Evolutionary conservation across 2,113 vertebrate species (phyloP), one percentile per base, ranked within the genome.

Genomic region (Himantopus leucocephalus): DNA sequence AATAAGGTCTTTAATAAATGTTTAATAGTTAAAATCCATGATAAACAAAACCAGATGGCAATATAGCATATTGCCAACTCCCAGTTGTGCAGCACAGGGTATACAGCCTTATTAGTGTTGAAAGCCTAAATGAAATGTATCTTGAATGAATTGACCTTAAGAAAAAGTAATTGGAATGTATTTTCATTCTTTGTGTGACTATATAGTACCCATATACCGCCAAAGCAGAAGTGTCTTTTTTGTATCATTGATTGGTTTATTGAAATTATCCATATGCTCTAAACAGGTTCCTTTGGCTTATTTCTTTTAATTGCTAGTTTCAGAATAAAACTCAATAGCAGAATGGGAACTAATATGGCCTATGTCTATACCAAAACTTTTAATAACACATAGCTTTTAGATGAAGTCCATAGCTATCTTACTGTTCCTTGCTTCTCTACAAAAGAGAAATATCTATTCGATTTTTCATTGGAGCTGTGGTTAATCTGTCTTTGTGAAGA

Each of bases 21-120:
- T 96, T 97, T 97, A 97, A 96, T 95, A 94, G 67, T 96, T 94
- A 85, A 95, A 91, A 95, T 92, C 67, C 71, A 71, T 50, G 45
- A 88, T 95, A 96, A 96, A 95, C 85, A 96, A 93, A 96, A 89
- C 64, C 96, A 97, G 95, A 96, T 96, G 95, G 91, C 76, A 89
- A 63, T 75, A 80, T 56, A 96, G 56, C 62, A 64, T 82, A 59
- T 85, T 95, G 93, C 94, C 89, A 97, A 92, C 24, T 90, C 43
- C 76, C 73, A 67, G 22, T 95, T 87, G 70, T 72, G 13, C 56
- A 68, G 64, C 47, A 29, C 32, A 77, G 83, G 23, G 14, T 92
- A 52, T 78, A 67, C 10, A 56, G 16, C 48, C 39, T 81, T 89
- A 78, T 12, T 89, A 78, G 60, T 68, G 58, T 37, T 64, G 39